Evolutionary conservation across 1,140 invertebrate genomes (phyloP), one percentile per base, ranked within the genome.

Genomic region (Apis dorsata): DNA sequence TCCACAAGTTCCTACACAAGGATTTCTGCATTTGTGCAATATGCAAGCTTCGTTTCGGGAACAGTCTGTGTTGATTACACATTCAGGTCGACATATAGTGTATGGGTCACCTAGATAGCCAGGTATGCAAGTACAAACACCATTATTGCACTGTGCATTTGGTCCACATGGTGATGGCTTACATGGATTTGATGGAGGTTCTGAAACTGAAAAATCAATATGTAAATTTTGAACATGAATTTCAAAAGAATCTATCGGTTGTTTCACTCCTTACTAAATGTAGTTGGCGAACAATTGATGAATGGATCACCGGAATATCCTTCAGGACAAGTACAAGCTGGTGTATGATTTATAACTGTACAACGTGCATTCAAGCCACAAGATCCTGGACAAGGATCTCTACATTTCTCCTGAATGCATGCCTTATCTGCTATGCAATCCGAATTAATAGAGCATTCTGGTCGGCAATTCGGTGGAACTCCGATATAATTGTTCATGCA

Each of bases 11-110:
- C 96, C 96, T 24, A 94, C 92, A 88, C 97, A 97, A 13, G 97
- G 97, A 91, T 97, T 94, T 70, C 94, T 88, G 91, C 97, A 97
- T 87, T 96, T 96, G 85, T 95, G 96, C 85, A 94, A 94, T 13
- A 96, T 94, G 91, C 97, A 97, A 66, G 97, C 96, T 90, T 95
- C 95, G 90, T 96, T 94, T 85, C 95, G 95, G 19, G 96, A 92
- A 93, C 97, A 98, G 90, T 97, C 96, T 15, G 95, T 95, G 91
- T 96, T 97, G 9, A 96, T 92, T 2, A 96, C 95, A 88, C 96
- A 97, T 93, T 97, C 96, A 49, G 96, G 96, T 84, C 95, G 91
- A 90, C 95, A 95, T n/a, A 92, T 94, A 55, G 91, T 90, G 75
- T 96, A 95, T 21, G 96, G 96, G 90, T 96, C 95, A 15, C 96